These are phyloP conservation scores for Psittacula derbiana DNA, from an alignment of 2,797 vertebrate species.

Conservation along the genomic window DNA sequence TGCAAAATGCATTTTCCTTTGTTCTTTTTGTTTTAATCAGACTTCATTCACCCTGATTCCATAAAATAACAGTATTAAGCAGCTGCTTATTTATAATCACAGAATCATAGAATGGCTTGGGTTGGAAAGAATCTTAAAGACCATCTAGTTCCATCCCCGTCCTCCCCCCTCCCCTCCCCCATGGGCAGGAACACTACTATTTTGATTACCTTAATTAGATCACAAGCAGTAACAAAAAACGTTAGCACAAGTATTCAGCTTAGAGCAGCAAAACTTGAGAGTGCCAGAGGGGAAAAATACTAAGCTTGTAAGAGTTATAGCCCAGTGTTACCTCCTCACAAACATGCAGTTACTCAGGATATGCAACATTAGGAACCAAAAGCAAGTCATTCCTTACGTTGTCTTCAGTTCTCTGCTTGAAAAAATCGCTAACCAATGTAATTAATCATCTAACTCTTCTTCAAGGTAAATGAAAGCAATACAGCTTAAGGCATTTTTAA, in stretches of 20 bases:
- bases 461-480: not conserved
- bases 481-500: not conserved
- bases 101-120: not conserved
- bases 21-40: not conserved
- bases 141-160: not conserved
- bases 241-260: not conserved
- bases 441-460: not conserved
- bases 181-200: not conserved
- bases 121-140: not conserved
- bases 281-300: fast-evolving
- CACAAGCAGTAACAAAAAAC: not conserved
- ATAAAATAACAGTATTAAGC: not conserved
- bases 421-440: not conserved
- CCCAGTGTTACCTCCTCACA: not conserved
- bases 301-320: not conserved
- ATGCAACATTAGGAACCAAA: not conserved
- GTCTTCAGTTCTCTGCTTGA: not conserved
- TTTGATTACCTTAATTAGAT: not conserved
- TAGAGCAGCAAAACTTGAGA: not conserved
- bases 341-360: not conserved
- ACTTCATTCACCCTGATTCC: not conserved
- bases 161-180: too few species aligned
- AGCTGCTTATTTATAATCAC: not conserved
- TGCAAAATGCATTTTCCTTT: not conserved
- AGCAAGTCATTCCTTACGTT: not conserved